A percentile compares a stretch with the other conserved stretches of the same genome.
These are phyloP conservation scores for Actenoides hombroni DNA, from an alignment of 2,113 vertebrate species.

Conservation along the genomic window DNA sequence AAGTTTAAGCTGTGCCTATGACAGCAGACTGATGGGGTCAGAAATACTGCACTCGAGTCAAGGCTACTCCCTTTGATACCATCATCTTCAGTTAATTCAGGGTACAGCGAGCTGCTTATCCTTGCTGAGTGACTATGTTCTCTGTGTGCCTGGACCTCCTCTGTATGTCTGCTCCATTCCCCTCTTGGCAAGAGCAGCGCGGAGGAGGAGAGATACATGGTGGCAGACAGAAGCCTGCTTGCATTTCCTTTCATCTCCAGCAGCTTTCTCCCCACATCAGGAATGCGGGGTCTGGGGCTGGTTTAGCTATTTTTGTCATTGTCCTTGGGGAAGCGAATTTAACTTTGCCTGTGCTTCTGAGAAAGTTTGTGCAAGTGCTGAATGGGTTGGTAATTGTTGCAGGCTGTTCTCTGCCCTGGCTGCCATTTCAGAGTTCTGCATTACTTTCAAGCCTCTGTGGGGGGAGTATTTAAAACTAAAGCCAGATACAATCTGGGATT, in stretches of 20 bases:
- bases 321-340: not conserved
- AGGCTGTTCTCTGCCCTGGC: not conserved
- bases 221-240: not conserved
- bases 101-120: not conserved
- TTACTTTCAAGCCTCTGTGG: rapidly evolving
- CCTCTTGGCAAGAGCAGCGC: not conserved
- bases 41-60: not conserved
- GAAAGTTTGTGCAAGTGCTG: not conserved
- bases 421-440: not conserved
- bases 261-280: not conserved
- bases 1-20: not conserved
- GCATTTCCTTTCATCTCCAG: not conserved
- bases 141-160: not conserved
- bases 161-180: not conserved
- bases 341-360: not conserved
- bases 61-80: not conserved
- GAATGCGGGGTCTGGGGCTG: not conserved
- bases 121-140: not conserved
- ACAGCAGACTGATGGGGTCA: not conserved
- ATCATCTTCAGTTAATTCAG: not conserved
- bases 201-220: not conserved
- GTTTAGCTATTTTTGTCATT: not conserved
- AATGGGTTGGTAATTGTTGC: not conserved
- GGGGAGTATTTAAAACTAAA: not conserved
- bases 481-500: not conserved